Base-by-base conservation (phyloP, 2,888 invertebrate genomes). In the Calameuta filiformis region DNA sequence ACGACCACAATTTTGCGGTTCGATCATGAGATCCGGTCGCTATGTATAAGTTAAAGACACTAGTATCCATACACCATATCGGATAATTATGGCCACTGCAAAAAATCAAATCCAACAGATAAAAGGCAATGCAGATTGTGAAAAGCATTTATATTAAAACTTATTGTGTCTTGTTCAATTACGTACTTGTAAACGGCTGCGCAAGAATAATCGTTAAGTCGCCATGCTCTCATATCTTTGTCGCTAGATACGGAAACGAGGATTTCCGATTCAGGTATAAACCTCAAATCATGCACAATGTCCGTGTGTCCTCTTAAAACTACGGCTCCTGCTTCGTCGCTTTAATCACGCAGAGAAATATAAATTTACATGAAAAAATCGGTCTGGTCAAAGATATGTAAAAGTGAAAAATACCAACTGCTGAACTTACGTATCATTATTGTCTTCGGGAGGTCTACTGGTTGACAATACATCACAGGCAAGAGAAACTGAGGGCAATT, bases 61-160 rank as follows among this genome's bases (percentile, higher is more conserved):
- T 96, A 87, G 94, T 93, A 88, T 96, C 96, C 90, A 98, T 93
- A 90, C 96, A 96, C 96, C 98, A 98, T 83, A 98, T 95, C 1
- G 98, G 97, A 88, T 96, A 96, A 88, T 95, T 95, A 91, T 98
- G 98, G 40, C 98, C 98, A 86, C 95, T 94, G 87, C 85, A 92
- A 90, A 91, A 89, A 12, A 93, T 83, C 88, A 91, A 85, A 92
- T 89, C 15, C 15, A 40, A 23, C 23, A 23, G 40, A 23, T 15
- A 23, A 23, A 40, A 91, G 40, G 4, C 6, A 6, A 40, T 40
- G 92, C 4, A 71, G 78, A 37, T 31, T 15, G 69, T 30, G 56
- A 77, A 79, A 79, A 71, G 76, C 76, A 31, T 33, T 33, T 73
- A 69, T 30, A 68, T 75, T 77, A 12, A 75, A 37, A 76, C 73